A percentile compares a stretch with the other conserved stretches of the same genome.
phyloP scores from a whole-genome alignment of 2,888 invertebrate species.

The Automeris io region DNA sequence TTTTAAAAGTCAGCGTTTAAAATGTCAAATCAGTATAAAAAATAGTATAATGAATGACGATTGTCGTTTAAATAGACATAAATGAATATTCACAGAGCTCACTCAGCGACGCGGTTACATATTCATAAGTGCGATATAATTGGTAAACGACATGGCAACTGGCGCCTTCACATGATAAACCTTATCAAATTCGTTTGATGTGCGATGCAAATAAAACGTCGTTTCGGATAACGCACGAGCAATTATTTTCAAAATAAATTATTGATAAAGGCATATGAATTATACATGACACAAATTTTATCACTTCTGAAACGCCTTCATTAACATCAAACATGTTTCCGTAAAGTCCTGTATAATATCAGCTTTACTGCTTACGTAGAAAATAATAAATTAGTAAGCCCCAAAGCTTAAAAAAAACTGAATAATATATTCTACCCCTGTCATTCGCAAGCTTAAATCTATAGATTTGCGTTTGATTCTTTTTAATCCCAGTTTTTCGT shows the following conservation, averaged over 20 bases:
- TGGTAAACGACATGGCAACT: constrained; percentile 12
- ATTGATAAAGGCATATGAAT: constrained; percentile 3
- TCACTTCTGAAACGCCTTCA: constrained; percentile 20
- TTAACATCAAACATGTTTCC: constrained; percentile 20
- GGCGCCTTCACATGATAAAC: constrained; percentile 13
- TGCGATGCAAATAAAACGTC: constrained; percentile 12
- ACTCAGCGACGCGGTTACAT: neutral
- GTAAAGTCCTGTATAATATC: no score
- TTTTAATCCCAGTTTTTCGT: no score
- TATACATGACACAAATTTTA: constrained; percentile 18
- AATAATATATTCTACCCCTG: no score
- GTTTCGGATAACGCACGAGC: constrained; percentile 6
- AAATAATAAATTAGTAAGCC: no score
- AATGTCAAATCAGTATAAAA: no score
- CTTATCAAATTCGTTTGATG: constrained; percentile 13
- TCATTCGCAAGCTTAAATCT: no score
- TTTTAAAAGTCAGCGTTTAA: no score
- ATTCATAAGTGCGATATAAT: constrained; percentile 3
- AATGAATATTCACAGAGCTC: neutral
- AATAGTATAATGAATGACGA: no score
- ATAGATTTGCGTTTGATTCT: no score
- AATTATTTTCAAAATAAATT: constrained; percentile 3
- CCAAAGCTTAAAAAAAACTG: no score
- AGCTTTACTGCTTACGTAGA: no score
- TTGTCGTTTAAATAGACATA: no score